Percentiles rank a stretch among this genome's conserved stretches.
These are phyloP conservation scores for Rugalucina vietnamica DNA, from an alignment of 2,888 invertebrate species.

Conservation along the genomic window DNA sequence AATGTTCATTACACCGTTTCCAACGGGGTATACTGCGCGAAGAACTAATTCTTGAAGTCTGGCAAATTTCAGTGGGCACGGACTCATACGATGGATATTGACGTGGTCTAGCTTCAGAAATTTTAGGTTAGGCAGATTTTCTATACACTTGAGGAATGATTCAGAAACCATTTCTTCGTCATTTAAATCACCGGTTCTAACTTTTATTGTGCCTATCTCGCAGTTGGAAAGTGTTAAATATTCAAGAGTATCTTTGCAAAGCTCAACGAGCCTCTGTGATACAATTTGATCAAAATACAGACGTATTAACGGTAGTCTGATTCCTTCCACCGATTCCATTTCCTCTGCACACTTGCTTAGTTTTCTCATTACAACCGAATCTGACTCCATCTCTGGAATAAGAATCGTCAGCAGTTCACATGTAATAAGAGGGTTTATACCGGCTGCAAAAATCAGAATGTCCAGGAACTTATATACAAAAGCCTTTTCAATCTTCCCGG, in stretches of 20 bases:
- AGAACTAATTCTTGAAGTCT: not conserved
- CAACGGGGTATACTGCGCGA: not conserved
- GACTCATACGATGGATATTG: not conserved
- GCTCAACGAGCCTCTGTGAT: not conserved
- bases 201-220: not conserved
- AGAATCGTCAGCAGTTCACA: not conserved
- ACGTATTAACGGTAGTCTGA: not conserved
- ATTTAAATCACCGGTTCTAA: no score
- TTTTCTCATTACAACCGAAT: not conserved
- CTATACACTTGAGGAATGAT: no score
- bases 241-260: not conserved
- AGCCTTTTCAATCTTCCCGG: not conserved
- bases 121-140: not conserved
- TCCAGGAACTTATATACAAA: conserved; percentile 2
- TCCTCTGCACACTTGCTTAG: not conserved
- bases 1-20: not conserved
- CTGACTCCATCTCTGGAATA: not conserved
- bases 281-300: not conserved
- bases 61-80: not conserved
- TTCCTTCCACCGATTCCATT: not conserved
- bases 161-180: no score
- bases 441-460: not conserved
- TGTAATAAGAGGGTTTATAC: not conserved
- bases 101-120: not conserved
- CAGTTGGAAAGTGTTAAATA: not conserved